Conservation (phyloP, 2,888 invertebrate genomes). For the Mimas tiliae region DNA sequence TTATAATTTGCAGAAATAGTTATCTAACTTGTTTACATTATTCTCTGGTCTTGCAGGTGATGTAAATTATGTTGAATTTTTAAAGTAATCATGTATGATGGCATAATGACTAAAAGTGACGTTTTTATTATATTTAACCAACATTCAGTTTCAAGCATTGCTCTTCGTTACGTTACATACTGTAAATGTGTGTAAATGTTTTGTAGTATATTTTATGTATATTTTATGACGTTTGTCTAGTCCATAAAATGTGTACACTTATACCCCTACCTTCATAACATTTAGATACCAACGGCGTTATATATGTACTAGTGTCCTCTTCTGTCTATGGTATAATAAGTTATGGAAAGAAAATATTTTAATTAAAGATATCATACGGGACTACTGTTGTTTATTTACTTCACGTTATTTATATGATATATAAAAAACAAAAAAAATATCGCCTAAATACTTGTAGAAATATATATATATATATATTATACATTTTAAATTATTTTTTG, state of each 20-base stretch:
- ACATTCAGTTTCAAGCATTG: neutral
- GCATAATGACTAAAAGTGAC: no score
- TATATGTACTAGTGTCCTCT: conserved; percentile 23
- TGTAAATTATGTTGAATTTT: no score
- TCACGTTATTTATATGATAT: neutral
- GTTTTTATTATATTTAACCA: no score
- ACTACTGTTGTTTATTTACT: conserved; percentile 39
- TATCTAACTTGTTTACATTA: no score
- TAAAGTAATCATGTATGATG: no score
- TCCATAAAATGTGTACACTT: conserved; percentile 6
- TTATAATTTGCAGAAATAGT: no score
- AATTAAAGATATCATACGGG: conserved; percentile 60
- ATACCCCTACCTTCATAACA: neutral
- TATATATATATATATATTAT: no score
- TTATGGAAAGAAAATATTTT: conserved; percentile 61
- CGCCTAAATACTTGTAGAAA: neutral
- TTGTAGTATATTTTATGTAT: no score
- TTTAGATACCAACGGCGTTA: conserved; percentile 13
- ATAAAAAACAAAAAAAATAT: neutral
- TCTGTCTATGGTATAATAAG: conserved; percentile 52
- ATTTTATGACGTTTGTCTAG: no score
- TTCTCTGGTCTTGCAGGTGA: no score
- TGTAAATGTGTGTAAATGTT: neutral
- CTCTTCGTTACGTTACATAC: neutral
- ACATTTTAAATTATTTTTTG: neutral